These are phyloP conservation scores for Tigriopus californicus DNA, from an alignment of 2,888 invertebrate genomes.

Conservation along the genomic window DNA sequence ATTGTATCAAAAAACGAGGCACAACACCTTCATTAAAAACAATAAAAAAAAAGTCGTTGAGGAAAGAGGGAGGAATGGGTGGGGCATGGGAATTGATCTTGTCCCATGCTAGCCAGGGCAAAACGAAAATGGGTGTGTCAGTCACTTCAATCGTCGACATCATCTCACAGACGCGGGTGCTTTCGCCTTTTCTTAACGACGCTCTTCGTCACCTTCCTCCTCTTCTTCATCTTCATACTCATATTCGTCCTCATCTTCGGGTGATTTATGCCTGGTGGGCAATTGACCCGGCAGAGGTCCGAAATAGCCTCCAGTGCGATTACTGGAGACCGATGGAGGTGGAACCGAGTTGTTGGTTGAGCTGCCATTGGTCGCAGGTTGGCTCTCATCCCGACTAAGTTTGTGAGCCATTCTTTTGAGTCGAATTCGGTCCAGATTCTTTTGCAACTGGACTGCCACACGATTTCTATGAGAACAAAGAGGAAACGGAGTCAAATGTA, in stretches of 20 bases:
- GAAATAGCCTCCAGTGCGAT: slow-evolving; percentile 1
- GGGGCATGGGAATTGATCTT: too few relatives aligned
- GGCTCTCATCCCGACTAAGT: not conserved
- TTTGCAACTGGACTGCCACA: slow-evolving; percentile 73
- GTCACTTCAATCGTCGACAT: too few relatives aligned
- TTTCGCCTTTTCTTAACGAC: too few relatives aligned
- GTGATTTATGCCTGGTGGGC: not conserved
- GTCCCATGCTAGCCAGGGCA: too few relatives aligned
- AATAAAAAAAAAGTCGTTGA: too few relatives aligned
- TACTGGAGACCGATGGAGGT: not conserved
- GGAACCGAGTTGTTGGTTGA: not conserved
- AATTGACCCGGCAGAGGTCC: slow-evolving; percentile 4
- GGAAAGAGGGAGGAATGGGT: too few relatives aligned
- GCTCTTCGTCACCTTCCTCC: not conserved
- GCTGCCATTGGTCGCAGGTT: not conserved
- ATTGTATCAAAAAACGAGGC: too few relatives aligned
- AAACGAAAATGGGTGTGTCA: too few relatives aligned
- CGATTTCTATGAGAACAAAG: slow-evolving; percentile 52
- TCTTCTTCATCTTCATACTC: slow-evolving; percentile 5
- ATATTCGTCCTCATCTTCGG: slow-evolving; percentile 6
- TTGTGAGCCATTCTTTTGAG: not conserved
- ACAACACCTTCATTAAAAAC: too few relatives aligned
- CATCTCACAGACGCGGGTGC: too few relatives aligned
- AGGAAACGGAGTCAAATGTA: not conserved
- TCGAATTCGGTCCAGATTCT: slow-evolving; percentile 67